These are phyloP conservation scores for Rhinoraja longicauda DNA, from an alignment of 2,797 vertebrate genomes.

Conservation along the genomic window DNA sequence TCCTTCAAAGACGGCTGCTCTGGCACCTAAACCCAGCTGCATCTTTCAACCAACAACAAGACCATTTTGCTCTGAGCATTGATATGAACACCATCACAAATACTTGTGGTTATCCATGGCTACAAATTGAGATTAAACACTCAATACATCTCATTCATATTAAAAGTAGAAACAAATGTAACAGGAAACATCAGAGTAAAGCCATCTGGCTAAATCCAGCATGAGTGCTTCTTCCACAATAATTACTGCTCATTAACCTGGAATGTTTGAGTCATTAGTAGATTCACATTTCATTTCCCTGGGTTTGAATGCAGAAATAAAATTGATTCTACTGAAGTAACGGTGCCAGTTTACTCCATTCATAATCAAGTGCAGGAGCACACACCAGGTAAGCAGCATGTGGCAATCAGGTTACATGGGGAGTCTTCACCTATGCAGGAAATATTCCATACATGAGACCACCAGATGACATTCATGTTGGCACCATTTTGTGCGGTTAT, in stretches of 20 bases:
- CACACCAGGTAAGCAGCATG: not conserved
- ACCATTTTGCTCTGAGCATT: not conserved
- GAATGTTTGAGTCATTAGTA: not conserved
- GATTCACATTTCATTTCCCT: conserved; percentile 14
- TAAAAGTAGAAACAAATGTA: conserved; percentile 5
- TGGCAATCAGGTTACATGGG: too few relatives aligned
- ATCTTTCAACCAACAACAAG: not conserved
- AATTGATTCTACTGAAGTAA: not conserved
- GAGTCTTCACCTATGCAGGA: not conserved
- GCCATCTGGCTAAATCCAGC: not conserved
- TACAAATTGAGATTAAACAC: conserved; percentile 8
- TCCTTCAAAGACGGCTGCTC: not conserved
- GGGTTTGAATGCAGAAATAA: not conserved
- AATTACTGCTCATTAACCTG: not conserved
- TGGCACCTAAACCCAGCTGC: not conserved
- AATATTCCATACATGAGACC: not conserved
- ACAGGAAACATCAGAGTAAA: conserved; percentile 10
- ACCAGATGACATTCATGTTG: not conserved
- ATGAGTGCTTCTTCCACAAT: not conserved
- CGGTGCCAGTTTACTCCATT: not conserved
- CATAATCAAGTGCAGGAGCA: not conserved
- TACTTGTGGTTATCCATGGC: not conserved
- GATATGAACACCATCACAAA: not conserved
- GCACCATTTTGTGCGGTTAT: not conserved
- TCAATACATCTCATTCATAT: conserved; percentile 18